A percentile compares a stretch with the other conserved stretches of the same genome.
Evolutionary conservation across 2,797 vertebrate genomes (phyloP).

Genomic region (Vultur gryphus): DNA sequence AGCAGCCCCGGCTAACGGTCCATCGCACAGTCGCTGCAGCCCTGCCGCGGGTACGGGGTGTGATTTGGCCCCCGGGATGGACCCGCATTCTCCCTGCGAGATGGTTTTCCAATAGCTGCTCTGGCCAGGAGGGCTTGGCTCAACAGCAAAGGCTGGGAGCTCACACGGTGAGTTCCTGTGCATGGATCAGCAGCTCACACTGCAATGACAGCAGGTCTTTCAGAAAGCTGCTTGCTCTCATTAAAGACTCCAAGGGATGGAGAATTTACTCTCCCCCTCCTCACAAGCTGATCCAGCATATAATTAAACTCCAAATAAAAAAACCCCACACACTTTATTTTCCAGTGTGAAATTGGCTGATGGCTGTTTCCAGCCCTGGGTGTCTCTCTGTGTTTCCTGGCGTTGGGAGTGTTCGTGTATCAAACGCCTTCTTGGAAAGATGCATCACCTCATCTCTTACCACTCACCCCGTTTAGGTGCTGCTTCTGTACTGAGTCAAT

Average conservation of each 20-base stretch:
- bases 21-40: accelerated
- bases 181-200: accelerated
- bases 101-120: not conserved
- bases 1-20: not conserved
- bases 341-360: not conserved
- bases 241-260: not conserved
- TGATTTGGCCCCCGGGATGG: accelerated
- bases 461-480: not conserved
- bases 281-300: not conserved
- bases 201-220: accelerated
- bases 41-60: accelerated
- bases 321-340: accelerated
- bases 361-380: not conserved
- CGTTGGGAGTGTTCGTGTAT: accelerated
- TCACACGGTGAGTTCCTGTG: accelerated
- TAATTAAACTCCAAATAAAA: not conserved
- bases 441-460: not conserved
- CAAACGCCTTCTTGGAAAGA: not conserved
- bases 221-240: not conserved
- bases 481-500: not conserved
- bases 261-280: not conserved
- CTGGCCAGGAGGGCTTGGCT: accelerated
- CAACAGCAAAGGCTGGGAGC: not conserved
- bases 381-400: not conserved
- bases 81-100: not conserved